A percentile compares a stretch with the other conserved stretches of the same genome.
Evolutionary conservation across 2,888 invertebrate species (phyloP).

Genomic region (Chalcosyrphus nemorum): DNA sequence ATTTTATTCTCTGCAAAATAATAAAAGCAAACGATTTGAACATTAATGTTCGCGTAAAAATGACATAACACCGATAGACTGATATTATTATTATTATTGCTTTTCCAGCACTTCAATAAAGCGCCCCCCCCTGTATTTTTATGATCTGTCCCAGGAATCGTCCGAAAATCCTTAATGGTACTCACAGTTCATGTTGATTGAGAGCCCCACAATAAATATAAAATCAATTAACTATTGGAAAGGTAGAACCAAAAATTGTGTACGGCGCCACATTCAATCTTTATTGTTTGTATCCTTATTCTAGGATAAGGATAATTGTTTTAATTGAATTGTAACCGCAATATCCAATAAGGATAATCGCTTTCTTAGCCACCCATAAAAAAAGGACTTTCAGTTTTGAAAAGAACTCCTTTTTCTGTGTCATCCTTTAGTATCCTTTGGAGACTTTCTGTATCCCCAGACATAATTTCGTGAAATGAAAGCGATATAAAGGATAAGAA

Average conservation of each 20-base stretch:
- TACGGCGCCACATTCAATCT: background rate
- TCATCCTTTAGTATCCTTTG: background rate
- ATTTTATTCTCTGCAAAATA: background rate
- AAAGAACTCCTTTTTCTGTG: background rate
- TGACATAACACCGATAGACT: background rate
- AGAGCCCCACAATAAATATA: background rate
- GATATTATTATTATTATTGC: background rate
- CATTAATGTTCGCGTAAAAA: background rate
- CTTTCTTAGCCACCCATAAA: conserved; percentile 2
- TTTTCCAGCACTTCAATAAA: background rate
- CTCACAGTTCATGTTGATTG: background rate
- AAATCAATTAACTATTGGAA: conserved; percentile 14
- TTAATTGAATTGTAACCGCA: conserved; percentile 42
- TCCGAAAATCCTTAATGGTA: background rate
- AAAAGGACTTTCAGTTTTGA: conserved; percentile 7
- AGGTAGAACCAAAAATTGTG: background rate
- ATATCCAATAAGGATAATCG: conserved; percentile 33
- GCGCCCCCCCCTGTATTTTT: background rate
- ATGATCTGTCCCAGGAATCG: background rate
- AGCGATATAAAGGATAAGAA: conserved; percentile 5
- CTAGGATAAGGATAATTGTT: conserved; percentile 15
- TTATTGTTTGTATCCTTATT: background rate
- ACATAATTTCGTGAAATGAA: conserved; percentile 13
- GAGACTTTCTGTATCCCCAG: conserved; percentile 8
- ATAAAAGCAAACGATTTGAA: background rate